Conservation (phyloP, 2,113 vertebrate species). For the Zosterops borbonicus region DNA sequence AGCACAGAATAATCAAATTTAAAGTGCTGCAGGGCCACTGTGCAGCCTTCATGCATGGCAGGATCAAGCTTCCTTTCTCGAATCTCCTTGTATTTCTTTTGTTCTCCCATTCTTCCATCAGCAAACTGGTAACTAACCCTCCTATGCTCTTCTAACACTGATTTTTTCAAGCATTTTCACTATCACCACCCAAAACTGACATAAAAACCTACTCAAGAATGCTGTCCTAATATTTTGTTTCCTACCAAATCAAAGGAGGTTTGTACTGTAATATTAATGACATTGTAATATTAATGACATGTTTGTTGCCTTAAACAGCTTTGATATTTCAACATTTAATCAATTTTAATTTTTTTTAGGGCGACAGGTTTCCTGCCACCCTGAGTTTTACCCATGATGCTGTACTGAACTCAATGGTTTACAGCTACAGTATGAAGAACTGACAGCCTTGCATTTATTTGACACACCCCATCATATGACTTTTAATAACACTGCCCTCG, state of each 20-base stretch:
- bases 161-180: background rate
- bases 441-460: background rate
- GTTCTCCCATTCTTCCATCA: background rate
- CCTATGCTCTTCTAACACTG: background rate
- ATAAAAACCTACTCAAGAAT: background rate
- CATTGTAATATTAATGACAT: background rate
- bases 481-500: background rate
- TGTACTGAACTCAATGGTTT: background rate
- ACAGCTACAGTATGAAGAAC: background rate
- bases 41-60: accelerated
- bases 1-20: background rate
- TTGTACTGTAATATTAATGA: background rate
- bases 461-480: background rate
- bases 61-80: background rate
- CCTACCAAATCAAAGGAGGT: background rate
- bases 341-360: background rate
- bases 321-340: background rate
- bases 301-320: background rate
- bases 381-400: background rate
- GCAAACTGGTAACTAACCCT: background rate
- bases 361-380: background rate
- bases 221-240: background rate
- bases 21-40: background rate
- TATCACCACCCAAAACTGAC: background rate
- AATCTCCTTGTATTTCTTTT: background rate